phyloP scores from a whole-genome alignment of 2,888 invertebrate species.

The Metallyticus violacea region DNA sequence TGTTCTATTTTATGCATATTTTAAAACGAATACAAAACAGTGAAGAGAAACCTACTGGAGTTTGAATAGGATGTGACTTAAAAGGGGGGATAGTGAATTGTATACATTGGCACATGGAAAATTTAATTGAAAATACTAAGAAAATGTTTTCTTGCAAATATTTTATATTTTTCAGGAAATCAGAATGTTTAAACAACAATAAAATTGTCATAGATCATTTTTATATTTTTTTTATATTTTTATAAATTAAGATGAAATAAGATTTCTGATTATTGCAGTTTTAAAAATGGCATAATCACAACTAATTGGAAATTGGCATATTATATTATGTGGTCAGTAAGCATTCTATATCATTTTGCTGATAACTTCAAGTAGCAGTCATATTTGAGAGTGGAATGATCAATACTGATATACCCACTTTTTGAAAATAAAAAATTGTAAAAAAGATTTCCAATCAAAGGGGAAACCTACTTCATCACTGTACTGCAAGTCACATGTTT shows the following conservation, averaged over 20 bases:
- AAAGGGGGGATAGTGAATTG: background rate
- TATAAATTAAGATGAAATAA: background rate
- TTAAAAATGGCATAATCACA: background rate
- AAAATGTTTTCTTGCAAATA: background rate
- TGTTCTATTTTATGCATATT: background rate
- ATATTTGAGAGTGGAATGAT: background rate
- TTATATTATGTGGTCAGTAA: background rate
- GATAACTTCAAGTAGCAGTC: background rate
- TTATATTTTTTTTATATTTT: background rate
- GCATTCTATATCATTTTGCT: background rate
- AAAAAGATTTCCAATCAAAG: too few relatives aligned
- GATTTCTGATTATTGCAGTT: background rate
- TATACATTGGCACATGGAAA: background rate
- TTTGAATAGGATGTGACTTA: background rate
- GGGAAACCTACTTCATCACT: too few relatives aligned
- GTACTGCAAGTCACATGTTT: too few relatives aligned
- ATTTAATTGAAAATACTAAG: background rate
- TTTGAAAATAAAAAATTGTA: too few relatives aligned
- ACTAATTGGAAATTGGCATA: background rate
- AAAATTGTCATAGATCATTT: background rate
- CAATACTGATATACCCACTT: background rate
- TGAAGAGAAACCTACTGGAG: background rate
- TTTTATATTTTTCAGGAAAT: too few relatives aligned
- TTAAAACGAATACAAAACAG: background rate
- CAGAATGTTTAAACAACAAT: background rate